phyloP scores from a whole-genome alignment of 2,888 invertebrate genomes.

The Macrophya annulata region DNA sequence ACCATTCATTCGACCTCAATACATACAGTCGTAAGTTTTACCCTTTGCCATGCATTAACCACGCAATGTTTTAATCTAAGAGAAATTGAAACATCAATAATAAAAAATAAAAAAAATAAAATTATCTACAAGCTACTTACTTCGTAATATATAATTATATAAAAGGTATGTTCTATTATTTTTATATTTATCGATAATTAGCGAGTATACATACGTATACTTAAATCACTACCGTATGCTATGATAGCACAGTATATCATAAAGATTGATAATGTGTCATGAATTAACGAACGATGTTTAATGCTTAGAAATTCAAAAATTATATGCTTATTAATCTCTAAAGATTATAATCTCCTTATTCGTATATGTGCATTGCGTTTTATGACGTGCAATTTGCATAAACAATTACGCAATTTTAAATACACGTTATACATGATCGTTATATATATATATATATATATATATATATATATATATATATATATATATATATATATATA shows the following conservation, averaged over 20 bases:
- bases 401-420: background rate
- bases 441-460: too few species aligned
- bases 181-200: slow-evolving; percentile 7
- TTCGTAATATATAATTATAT: background rate
- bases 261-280: background rate
- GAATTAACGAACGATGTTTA: background rate
- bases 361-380: background rate
- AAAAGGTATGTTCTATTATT: background rate
- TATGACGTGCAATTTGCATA: background rate
- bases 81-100: background rate
- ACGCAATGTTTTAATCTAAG: background rate
- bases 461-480: too few species aligned
- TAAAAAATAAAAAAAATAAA: background rate
- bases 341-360: background rate
- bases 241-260: background rate
- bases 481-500: too few species aligned
- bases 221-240: background rate
- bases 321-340: background rate
- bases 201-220: background rate
- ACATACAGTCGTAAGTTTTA: background rate
- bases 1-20: background rate
- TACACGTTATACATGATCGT: background rate
- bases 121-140: background rate
- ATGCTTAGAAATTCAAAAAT: background rate
- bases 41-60: background rate